Base-by-base conservation (phyloP, 1,140 invertebrate genomes). In the Leguminivora glycinivorella region DNA sequence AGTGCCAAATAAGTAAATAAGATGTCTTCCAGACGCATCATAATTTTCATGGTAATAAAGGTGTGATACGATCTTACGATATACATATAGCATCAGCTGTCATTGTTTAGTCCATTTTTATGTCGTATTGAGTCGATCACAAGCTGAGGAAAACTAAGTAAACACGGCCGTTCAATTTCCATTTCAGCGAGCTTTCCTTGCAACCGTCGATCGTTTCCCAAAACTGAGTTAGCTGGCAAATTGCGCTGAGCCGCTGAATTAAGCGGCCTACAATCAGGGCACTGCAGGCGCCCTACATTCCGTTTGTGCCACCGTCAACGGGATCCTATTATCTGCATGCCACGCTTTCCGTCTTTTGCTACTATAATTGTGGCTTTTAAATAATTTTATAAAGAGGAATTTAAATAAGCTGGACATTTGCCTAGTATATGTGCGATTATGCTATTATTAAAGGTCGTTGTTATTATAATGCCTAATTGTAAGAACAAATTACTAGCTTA, bases 281-380 rank as follows among this genome's bases (percentile, higher is more conserved):
- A 63, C 58, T 63, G 58, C 58, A 63, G 58, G 25, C 58, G 58
- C 26, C 58, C 58, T 63, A 63, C 58, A 63, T 63, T 63, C 58
- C 58, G 58, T 52, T 52, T 52, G 47, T 52, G 19, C 47, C n/a
- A 63, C 14, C 25, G 25, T 58, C 58, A 29, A 26, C 56, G 25
- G 26, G 58, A 63, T 63, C 58, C 25, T 17, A 60, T 60, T 63
- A 63, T 63, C 58, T 31, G 29, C 58, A 63, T 63, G 58, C 58
- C 26, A 63, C 26, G 58, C 29, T 63, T 34, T 63, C 26, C 10
- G 58, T 34, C 26, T 9, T 17, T 12, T 34, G 29, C 26, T 14
- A 14, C 47, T 52, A 52, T 22, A 22, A 52, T 10, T 52, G 17
- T 52, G 17, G 19, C 47, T 52, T 17, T 7, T 22, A 19, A 52